phyloP scores from a whole-genome alignment of 2,797 vertebrate genomes.

The Cygnus olor region DNA sequence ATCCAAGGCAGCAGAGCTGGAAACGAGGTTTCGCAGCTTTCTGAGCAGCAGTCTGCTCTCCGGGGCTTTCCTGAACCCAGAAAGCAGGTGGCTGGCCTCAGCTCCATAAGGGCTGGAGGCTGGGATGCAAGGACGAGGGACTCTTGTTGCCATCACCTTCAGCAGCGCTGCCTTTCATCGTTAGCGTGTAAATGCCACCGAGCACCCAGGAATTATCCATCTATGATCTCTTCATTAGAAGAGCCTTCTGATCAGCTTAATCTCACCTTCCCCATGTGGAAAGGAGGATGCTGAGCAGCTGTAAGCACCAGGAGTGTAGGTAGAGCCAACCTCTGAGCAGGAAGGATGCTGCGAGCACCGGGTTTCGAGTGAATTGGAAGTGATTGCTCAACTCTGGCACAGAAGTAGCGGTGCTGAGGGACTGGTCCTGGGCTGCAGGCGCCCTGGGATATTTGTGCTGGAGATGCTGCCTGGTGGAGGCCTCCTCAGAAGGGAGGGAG shows the following conservation, averaged over 20 bases:
- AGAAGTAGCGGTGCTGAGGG: not conserved
- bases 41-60: not conserved
- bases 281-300: constrained; percentile 35
- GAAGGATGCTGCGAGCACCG: not conserved
- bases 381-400: not conserved
- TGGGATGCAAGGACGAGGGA: not conserved
- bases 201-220: constrained; percentile 11
- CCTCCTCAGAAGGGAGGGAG: not conserved
- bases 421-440: not conserved
- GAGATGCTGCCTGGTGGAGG: not conserved
- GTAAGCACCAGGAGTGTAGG: not conserved
- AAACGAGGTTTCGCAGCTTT: constrained; percentile 5
- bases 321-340: not conserved
- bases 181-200: not conserved
- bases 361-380: not conserved
- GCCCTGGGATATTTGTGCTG: not conserved
- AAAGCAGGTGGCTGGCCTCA: constrained; percentile 20
- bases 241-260: constrained; percentile 45
- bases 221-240: constrained; percentile 48
- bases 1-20: not conserved
- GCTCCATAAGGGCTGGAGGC: not conserved
- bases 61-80: not conserved
- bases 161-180: not conserved
- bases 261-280: not conserved
- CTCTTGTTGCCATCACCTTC: constrained; percentile 23